Evolutionary conservation across 1,140 invertebrate species (phyloP).

Genomic region (Trigoniulus corallinus): DNA sequence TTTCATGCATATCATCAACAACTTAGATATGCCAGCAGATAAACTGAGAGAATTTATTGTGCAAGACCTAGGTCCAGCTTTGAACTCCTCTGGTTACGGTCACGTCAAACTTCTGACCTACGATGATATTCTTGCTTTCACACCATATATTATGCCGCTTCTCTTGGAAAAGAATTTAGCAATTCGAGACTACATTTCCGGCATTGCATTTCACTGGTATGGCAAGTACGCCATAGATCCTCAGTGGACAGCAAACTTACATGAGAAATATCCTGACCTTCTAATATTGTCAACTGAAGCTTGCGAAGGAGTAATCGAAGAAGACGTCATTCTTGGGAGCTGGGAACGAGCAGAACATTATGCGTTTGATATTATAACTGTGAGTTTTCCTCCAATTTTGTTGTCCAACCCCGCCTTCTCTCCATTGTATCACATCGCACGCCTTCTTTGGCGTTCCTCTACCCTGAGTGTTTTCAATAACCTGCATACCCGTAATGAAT

Average conservation of each 20-base stretch:
- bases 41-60: slow-evolving; percentile 41
- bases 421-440: too few species aligned
- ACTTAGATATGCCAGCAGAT: slow-evolving; percentile 52
- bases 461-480: too few species aligned
- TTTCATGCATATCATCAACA: slow-evolving; percentile 35
- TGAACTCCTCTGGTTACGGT: slow-evolving; percentile 36
- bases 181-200: slow-evolving; percentile 18
- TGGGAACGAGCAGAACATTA: slow-evolving; percentile 56
- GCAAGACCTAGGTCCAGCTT: slow-evolving; percentile 47
- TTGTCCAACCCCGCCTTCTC: neutral
- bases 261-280: slow-evolving; percentile 24
- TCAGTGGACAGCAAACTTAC: slow-evolving; percentile 16
- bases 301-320: slow-evolving; percentile 17
- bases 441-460: too few species aligned
- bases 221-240: slow-evolving; percentile 17
- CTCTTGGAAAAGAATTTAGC: slow-evolving; percentile 15
- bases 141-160: slow-evolving; percentile 10
- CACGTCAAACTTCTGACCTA: slow-evolving; percentile 43
- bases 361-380: slow-evolving; percentile 46
- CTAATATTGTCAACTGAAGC: slow-evolving; percentile 33
- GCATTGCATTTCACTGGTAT: slow-evolving; percentile 31
- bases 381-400: slow-evolving; percentile 17
- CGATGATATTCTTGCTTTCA: slow-evolving; percentile 42
- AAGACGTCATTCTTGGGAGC: slow-evolving; percentile 43
- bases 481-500: too few species aligned